Base-by-base conservation (phyloP, 2,888 invertebrate genomes). In the Drosophila siamana region DNA sequence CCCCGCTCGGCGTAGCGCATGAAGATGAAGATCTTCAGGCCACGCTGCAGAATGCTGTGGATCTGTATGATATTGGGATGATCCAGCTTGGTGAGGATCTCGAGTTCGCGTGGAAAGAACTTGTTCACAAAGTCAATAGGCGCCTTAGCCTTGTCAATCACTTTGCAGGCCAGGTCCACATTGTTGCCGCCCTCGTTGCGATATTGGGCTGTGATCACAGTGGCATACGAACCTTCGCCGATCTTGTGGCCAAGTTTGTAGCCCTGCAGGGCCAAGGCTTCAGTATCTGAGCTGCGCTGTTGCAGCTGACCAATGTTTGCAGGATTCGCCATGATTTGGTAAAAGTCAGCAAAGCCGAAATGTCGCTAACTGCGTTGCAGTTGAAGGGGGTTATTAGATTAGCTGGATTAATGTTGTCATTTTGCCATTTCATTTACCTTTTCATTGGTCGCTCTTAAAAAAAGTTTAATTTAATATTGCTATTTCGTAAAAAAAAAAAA, bases 1-100 rank as follows among this genome's bases (percentile, higher is more conserved):
- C 98, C 98, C 86, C 97, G 97, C 84, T 97, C 97, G 4, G 98
- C 98, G 90, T 95, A 96, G 74, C 97, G 95, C 97, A 98, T 98
- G 89, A 97, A 97, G 82, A 97, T 97, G 92, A 97, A 97, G 52
- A 97, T 96, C 88, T 96, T 94, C 6, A 96, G 95, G 1, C 96
- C 96, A 70, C 96, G 94, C 90, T 97, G 96, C 57, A 97, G 92
- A 73, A 97, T 97, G 89, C 97, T 97, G 90, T 97, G 97, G 22
- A 98, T 96, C 93, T 96, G 96, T 76, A 98, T 96, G 44, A 98
- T 96, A 90, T 98, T 96, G 5, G 97, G 96, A 92, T 98, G 98
- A 91, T 97, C 96, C 74, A 98, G 95, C 92, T 96, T 96, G 22
- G 96, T 96, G 68, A 98, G 93, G 78, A 98, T 97, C 80, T 98